Base-by-base conservation (phyloP, 2,113 vertebrate species). In the Scalopus aquaticus region DNA sequence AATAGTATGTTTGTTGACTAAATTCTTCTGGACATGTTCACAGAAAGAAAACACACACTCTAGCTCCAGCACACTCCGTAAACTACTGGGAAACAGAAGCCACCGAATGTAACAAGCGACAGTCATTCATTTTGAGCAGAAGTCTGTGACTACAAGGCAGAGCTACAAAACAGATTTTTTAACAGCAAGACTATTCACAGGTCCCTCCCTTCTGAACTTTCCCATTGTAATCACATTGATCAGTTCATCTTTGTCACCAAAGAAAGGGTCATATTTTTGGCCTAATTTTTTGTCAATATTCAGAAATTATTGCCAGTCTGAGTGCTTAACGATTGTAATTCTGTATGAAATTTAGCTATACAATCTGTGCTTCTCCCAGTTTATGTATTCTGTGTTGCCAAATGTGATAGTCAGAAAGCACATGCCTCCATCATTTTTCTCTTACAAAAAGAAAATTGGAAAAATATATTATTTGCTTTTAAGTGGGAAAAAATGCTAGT, bases 401-500 rank as follows among this genome's bases (percentile, higher is more conserved):
- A 90, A 94, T 70, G 3, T 58, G 51, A 88, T 13, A 92, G 24
- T 79, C 80, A 89, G 60, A 91, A 94, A 20, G 32, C 39, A 83
- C 81, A 95, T 49, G 64, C 44, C 56, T 90, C 77, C 58, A 87
- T 72, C n/a, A 82, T 82, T 95, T 94, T 92, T 76, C 79, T 95
- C 24, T 90, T n/a, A 65, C 49, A 76, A 32, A 58, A 64, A 42
- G 37, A 91, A 93, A 76, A 42, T 2, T 87, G 51, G 72, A 87
- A 93, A 97, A 90, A 69, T 72, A 56, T 24, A 90, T 88, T 88
- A 49, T 79, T 94, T 80, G 22, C 5, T 79, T 91, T 93, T 91
- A 82, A 67, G 49, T 92, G 44, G 70, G 94, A 95, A 56, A 56
- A 56, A 56, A 97, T 95, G 91, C 79, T 94, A 16, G 60, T 60